phyloP scores from a whole-genome alignment of 2,888 invertebrate genomes.

The Trichogramma evanescens region DNA sequence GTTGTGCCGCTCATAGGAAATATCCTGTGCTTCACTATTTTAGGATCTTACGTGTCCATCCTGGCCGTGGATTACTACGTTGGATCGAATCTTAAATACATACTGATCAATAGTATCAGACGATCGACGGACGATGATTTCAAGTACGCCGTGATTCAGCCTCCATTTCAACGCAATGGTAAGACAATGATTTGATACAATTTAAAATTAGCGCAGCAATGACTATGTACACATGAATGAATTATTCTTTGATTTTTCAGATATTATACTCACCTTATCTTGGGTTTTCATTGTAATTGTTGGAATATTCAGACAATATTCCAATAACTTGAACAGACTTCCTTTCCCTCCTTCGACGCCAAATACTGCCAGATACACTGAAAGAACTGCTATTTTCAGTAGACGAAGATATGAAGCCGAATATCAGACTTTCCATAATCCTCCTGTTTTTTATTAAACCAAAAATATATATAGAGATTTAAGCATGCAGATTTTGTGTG shows the following conservation, averaged over 20 bases:
- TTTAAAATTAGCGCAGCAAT: too few species aligned
- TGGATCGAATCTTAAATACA: constrained; percentile 62
- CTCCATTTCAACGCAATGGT: constrained; percentile 59
- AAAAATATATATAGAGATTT: too few species aligned
- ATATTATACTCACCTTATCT: constrained; percentile 50
- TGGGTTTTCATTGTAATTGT: constrained; percentile 53
- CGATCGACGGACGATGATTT: constrained; percentile 57
- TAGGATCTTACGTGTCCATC: constrained; percentile 60
- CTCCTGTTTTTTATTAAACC: too few species aligned
- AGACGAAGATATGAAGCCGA: not conserved
- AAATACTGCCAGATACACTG: not conserved
- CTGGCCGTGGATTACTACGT: constrained; percentile 59
- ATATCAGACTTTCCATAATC: not conserved
- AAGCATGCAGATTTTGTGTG: too few species aligned
- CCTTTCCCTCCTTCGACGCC: constrained; percentile 10
- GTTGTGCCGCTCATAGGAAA: constrained; percentile 53
- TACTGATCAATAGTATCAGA: constrained; percentile 61
- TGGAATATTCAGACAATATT: constrained; percentile 53
- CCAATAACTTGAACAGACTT: constrained; percentile 12
- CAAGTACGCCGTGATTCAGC: constrained; percentile 53
- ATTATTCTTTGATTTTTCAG: constrained; percentile 47
- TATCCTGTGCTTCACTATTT: constrained; percentile 57
- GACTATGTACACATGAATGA: too few species aligned
- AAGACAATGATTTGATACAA: constrained; percentile 20
- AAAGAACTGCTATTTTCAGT: constrained; percentile 5